Evolutionary conservation across 2,797 vertebrate species (phyloP), one percentile per base, ranked within the genome.

Genomic region (Sylvia borin): DNA sequence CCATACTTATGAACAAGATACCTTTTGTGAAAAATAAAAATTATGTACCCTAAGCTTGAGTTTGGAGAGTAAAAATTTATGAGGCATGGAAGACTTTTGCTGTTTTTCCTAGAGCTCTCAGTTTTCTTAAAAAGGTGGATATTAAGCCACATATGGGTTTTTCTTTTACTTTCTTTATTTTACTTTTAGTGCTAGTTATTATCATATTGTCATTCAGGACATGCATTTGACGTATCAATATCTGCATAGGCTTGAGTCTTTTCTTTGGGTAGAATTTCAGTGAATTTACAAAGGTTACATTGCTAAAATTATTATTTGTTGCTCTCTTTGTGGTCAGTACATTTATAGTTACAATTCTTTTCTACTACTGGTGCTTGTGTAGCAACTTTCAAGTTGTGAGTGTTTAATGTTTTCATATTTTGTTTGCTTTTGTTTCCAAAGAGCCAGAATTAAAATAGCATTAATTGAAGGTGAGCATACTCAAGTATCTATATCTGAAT

Each of bases 21-120:
- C 94, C 81, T 91, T 92, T 75, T 95, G 62, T 86, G 65, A 90
- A 91, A 96, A 95, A 96, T 92, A 88, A 97, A 95, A 95, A 93
- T 86, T 31, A 68, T 93, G 81, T 76, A 83, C 72, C 53, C 93
- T 66, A 55, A 71, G 60, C 92, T 96, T 88, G 85, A 92, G 79
- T 96, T 92, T 94, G 62, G 53, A 73, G 90, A 95, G 75, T 76
- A 92, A 97, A 91, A 88, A 93, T 78, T 91, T 90, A 92, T 91
- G 96, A 91, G 88, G 60, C 42, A 68, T 55, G 90, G 74, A 95
- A 91, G 51, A 67, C 73, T 70, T 85, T 68, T 91, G 42, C 57
- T 91, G 2, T 94, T 93, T 97, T 97, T 96, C 95, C 16, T 65
- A 57, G 92, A 94, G 77, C 64, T 95, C 91, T 96, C 64, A 62